Evolutionary conservation across 2,797 vertebrate species (phyloP).

Genomic region (Tragelaphus oryx): DNA sequence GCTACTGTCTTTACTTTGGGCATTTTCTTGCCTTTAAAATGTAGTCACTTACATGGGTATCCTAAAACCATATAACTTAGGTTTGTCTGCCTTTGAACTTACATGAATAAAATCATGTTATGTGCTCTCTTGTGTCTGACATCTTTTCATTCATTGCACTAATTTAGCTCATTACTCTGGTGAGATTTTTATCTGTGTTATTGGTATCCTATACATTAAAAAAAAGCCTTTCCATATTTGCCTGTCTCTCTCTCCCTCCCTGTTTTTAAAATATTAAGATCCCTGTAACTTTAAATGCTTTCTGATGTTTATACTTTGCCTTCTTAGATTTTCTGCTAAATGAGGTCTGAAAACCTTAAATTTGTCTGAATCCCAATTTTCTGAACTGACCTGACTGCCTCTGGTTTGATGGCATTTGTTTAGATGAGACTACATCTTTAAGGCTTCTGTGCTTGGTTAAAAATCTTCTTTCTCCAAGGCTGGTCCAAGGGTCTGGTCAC

Average conservation of each 20-base stretch:
- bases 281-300: slow-evolving; percentile 38
- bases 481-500: slow-evolving; percentile 68
- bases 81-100: slow-evolving; percentile 10
- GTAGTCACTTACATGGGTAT: background rate
- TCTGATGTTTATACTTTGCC: slow-evolving; percentile 15
- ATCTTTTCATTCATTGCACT: background rate
- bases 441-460: slow-evolving; percentile 21
- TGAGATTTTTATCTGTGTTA: slow-evolving; percentile 9
- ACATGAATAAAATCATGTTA: background rate
- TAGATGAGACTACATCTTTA: slow-evolving; percentile 61
- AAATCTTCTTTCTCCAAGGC: slow-evolving; percentile 60
- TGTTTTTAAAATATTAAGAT: background rate
- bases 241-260: background rate
- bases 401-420: slow-evolving; percentile 31
- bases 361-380: background rate
- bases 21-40: slow-evolving; percentile 28
- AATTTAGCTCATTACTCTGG: background rate
- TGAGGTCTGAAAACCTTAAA: slow-evolving; percentile 35
- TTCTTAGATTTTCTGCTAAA: slow-evolving; percentile 46
- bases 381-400: background rate
- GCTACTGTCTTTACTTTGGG: background rate
- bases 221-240: slow-evolving; percentile 10
- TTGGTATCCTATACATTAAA: background rate
- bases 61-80: background rate
- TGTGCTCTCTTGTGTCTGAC: background rate